A percentile compares a stretch with the other conserved stretches of the same genome.
phyloP scores from a whole-genome alignment of 2,888 invertebrate genomes.

The Lasioglossum lativentre region DNA sequence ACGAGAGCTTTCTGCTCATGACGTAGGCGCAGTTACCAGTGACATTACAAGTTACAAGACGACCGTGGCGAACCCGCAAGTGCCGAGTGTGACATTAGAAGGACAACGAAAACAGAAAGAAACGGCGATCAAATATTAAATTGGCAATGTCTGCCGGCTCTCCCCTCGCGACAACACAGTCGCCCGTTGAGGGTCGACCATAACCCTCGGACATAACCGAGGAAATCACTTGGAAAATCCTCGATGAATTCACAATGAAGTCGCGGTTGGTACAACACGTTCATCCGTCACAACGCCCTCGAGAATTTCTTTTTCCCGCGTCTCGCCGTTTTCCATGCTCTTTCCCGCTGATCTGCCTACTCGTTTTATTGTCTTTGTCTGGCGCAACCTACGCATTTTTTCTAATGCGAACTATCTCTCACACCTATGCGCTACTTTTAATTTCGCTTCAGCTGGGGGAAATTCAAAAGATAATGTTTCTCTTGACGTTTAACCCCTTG shows the following conservation, averaged over 20 bases:
- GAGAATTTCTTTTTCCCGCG: conserved; percentile 50
- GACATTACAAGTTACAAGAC: conserved; percentile 10
- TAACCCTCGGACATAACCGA: conserved; percentile 76
- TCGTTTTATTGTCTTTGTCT: conserved; percentile 20
- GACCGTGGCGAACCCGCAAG: not conserved
- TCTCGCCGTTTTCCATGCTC: not conserved
- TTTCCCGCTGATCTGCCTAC: conserved; percentile 16
- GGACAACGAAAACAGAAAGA: conserved; percentile 28
- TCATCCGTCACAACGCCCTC: conserved; percentile 69
- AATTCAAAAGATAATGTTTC: not conserved
- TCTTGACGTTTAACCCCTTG: not conserved
- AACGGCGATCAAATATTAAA: conserved; percentile 70
- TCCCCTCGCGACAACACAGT: conserved; percentile 59
- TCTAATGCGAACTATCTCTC: conserved; percentile 29
- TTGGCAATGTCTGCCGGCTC: conserved; percentile 65
- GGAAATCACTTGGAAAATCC: conserved; percentile 80
- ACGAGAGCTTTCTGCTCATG: conserved; percentile 3
- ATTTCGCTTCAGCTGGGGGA: not conserved
- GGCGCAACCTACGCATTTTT: not conserved
- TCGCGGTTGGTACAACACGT: conserved; percentile 69
- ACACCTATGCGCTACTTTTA: not conserved
- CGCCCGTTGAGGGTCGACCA: conserved; percentile 63
- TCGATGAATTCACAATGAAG: conserved; percentile 79
- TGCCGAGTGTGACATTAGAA: conserved; percentile 28
- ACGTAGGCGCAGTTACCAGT: not conserved